Evolutionary conservation across 2,113 vertebrate genomes (phyloP).

Genomic region (Apistogramma diplotaenia): DNA sequence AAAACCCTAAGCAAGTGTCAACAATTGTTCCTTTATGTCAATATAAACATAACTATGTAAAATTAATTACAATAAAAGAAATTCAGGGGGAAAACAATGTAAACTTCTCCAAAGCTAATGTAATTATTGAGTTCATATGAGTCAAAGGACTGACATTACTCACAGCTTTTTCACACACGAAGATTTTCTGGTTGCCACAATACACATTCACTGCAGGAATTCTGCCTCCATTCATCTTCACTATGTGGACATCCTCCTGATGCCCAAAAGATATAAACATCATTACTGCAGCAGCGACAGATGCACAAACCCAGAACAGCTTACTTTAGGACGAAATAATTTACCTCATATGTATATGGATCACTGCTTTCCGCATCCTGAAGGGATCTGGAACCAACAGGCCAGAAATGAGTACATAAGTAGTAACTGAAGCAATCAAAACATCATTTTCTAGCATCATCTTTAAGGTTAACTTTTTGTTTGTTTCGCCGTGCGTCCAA

Average conservation of each 20-base stretch:
- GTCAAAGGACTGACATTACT: constrained; percentile 37
- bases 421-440: no score
- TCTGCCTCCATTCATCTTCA: constrained; percentile 64
- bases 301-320: neutral
- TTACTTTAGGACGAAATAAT: neutral
- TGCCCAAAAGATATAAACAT: constrained; percentile 37
- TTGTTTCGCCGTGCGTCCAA: neutral
- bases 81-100: neutral
- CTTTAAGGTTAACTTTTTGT: neutral
- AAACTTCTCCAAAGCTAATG: neutral
- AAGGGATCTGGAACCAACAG: constrained; percentile 32
- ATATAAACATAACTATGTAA: neutral
- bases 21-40: neutral
- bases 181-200: constrained; percentile 67
- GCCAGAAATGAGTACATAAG: neutral
- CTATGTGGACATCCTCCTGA: constrained; percentile 82
- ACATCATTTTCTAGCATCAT: neutral
- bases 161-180: constrained; percentile 86
- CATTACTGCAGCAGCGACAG: neutral
- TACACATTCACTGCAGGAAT: constrained; percentile 75
- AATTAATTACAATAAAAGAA: neutral
- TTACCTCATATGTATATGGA: constrained; percentile 46
- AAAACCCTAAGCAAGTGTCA: neutral
- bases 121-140: neutral
- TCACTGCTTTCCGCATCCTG: constrained; percentile 22